Evolutionary conservation across 2,797 vertebrate genomes (phyloP), one percentile per base, ranked within the genome.

Genomic region (Liparis tanakae): DNA sequence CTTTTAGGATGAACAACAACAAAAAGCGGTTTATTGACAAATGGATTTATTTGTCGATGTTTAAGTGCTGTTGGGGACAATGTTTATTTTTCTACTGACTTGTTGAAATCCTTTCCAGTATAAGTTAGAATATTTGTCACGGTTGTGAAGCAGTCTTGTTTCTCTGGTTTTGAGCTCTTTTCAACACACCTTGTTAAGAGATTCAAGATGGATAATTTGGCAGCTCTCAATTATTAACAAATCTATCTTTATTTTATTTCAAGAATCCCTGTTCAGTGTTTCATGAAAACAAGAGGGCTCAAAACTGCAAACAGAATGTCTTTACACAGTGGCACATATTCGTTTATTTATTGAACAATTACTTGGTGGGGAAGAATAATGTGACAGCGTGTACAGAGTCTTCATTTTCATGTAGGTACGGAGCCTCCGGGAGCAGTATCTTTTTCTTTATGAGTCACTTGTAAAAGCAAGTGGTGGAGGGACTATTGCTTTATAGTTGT

Each of bases 31-130:
- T 91, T 88, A 89, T 87, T 94, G 88, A 94, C 93, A 90, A 94
- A 94, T 92, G 85, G 90, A 88, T 93, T 94, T 82, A 92, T 94
- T 94, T 93, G 91, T 88, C 50, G 79, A 93, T 87, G 91, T 94
- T 95, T 95, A 95, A 95, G 94, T 94, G 95, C 95, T 90, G 93
- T 92, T 92, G 88, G 89, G 83, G 85, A 93, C 93, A 91, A 94
- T 92, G 91, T 94, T 95, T 95, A 95, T 95, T 95, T 95, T 95
- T 95, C 90, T 94, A 95, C 92, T 85, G 83, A 94, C 90, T 86
- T 89, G 86, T 90, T 89, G 86, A 91, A 89, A 89, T 82, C 89
- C 92, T 85, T 87, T 86, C 90, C 82, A 75, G 87, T 92, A 91
- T 90, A 81, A 91, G 91, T 91, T 86, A 84, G 89, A 88, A 83